phyloP scores from a whole-genome alignment of 1,140 invertebrate genomes.

The Sitodiplosis mosellana region DNA sequence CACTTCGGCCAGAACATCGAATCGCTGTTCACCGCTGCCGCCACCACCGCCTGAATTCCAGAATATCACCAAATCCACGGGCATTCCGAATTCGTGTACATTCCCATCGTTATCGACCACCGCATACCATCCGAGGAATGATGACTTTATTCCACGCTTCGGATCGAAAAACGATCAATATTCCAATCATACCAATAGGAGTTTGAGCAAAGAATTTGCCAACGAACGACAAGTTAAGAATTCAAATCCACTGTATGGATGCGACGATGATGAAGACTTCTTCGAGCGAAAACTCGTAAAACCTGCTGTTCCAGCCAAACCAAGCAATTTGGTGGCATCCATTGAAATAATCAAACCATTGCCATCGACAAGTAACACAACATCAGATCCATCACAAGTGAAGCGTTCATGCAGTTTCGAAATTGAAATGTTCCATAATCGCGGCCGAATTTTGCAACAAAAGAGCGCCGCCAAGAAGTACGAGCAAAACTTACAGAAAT shows the following conservation, averaged over 20 bases:
- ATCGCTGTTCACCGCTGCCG: not conserved
- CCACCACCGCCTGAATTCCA: not conserved
- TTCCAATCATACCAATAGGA: slow-evolving; percentile 20
- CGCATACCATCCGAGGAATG: slow-evolving; percentile 2
- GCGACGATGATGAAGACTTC: not conserved
- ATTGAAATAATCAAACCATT: too few species aligned
- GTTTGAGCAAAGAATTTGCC: slow-evolving; percentile 22
- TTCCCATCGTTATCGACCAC: not conserved
- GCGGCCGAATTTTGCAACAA: slow-evolving; percentile 3
- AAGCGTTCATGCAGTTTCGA: slow-evolving; percentile 17
- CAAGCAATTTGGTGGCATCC: not conserved
- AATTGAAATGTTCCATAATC: slow-evolving; percentile 12
- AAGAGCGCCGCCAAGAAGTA: slow-evolving; percentile 26
- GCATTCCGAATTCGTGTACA: not conserved
- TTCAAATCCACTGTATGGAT: slow-evolving; percentile 15
- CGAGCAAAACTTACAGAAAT: slow-evolving; percentile 33
- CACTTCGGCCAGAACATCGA: not conserved
- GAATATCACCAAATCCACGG: not conserved
- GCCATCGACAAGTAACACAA: too few species aligned
- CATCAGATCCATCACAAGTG: slow-evolving; percentile 2
- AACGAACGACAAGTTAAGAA: slow-evolving; percentile 18
- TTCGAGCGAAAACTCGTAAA: not conserved
- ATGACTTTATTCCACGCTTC: slow-evolving; percentile 18
- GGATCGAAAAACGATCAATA: slow-evolving; percentile 22
- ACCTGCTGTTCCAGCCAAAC: not conserved